Percentiles rank a stretch among this genome's conserved stretches.
Evolutionary conservation across 1,140 invertebrate genomes (phyloP).

Genomic region (Drosophila burlai): DNA sequence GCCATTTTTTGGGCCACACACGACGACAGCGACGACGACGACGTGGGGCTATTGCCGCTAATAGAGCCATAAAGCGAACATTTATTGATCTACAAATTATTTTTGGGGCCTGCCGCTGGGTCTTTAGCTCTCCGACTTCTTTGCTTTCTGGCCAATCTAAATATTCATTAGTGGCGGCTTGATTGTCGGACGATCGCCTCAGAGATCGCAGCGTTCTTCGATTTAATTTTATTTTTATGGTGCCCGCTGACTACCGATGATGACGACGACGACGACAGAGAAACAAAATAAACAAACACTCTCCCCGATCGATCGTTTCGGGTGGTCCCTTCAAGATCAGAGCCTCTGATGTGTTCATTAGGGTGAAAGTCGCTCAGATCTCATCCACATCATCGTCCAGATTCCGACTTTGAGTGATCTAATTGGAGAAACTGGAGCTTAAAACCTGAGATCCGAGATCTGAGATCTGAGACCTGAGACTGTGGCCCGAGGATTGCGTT

Average conservation of each 20-base stretch:
- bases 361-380: conserved; percentile 59
- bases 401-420: conserved; percentile 39
- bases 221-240: conserved; percentile 74
- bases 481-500: conserved; percentile 63
- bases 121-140: conserved; percentile 1
- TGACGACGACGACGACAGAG: conserved; percentile 21
- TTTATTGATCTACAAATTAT: conserved; percentile 85
- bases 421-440: conserved; percentile 43
- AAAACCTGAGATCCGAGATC: conserved; percentile 3
- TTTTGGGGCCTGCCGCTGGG: conserved; percentile 54
- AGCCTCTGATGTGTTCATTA: conserved; percentile 61
- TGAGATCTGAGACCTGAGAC: not conserved
- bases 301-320: conserved; percentile 43
- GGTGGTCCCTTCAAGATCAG: conserved; percentile 62
- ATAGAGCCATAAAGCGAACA: conserved; percentile 84
- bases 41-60: conserved; percentile 59
- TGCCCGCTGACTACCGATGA: conserved; percentile 40
- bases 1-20: conserved; percentile 57
- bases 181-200: conserved; percentile 38
- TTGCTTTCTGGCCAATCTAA: conserved; percentile 59
- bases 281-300: conserved; percentile 41
- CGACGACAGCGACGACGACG: conserved; percentile 12
- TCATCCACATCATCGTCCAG: conserved; percentile 5
- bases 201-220: conserved; percentile 51
- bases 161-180: conserved; percentile 76